phyloP scores from a whole-genome alignment of 1,140 invertebrate genomes.

The Drosophila trapezifrons region DNA sequence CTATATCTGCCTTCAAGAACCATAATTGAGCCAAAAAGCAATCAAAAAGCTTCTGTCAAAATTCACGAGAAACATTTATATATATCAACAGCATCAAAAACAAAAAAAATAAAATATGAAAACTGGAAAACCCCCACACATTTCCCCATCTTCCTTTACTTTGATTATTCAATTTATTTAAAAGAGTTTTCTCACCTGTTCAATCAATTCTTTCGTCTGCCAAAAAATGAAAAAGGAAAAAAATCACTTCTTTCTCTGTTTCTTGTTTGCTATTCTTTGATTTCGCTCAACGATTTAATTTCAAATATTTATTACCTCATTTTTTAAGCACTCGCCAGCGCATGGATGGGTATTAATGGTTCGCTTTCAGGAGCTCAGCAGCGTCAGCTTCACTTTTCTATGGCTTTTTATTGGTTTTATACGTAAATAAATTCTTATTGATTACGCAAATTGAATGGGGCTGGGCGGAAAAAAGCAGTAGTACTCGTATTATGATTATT shows the following conservation, averaged over 20 bases:
- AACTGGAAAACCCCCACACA: conserved; percentile 2
- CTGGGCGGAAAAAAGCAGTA: conserved; percentile 10
- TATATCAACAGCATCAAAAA: conserved; percentile 3
- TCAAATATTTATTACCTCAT: conserved; percentile 58
- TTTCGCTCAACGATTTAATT: conserved; percentile 46
- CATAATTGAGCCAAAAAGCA: not conserved
- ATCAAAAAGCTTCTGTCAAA: conserved; percentile 1
- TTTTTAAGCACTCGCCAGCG: conserved; percentile 21
- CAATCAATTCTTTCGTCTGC: conserved; percentile 35
- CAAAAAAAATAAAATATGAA: not conserved
- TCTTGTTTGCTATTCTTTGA: conserved; percentile 50
- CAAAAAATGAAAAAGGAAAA: not conserved
- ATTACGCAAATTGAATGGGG: conserved; percentile 59
- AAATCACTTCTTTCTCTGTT: not conserved
- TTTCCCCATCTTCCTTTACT: conserved; percentile 21
- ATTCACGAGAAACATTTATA: conserved; percentile 6
- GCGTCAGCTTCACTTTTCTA: conserved; percentile 34
- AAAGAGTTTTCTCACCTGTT: conserved; percentile 53
- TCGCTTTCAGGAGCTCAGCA: conserved; percentile 2
- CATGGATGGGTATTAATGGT: conserved; percentile 13
- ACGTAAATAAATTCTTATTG: conserved; percentile 62
- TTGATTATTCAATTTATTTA: conserved; percentile 34
- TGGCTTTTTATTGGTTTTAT: conserved; percentile 52
- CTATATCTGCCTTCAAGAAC: not conserved
- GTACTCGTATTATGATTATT: conserved; percentile 52